Base-by-base conservation (phyloP, 2,797 vertebrate genomes). In the Coilia nasus region DNA sequence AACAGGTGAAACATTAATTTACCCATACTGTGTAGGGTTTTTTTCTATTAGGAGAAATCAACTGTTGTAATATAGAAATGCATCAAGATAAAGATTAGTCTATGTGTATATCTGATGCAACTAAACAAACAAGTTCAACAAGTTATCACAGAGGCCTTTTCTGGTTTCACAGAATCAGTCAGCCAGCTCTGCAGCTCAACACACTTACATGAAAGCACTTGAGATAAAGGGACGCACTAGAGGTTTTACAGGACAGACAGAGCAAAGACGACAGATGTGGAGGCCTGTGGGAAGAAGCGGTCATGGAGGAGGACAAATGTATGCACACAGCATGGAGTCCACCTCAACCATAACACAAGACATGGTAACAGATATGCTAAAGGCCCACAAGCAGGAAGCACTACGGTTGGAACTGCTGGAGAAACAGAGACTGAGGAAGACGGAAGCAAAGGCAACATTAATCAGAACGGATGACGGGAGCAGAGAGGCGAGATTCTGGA, bases 151-250 rank as follows among this genome's bases (percentile, higher is more conserved):
- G 1, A 7, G 50, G 31, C 35, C 41, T 41, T 75, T 41, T 14
- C 67, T 41, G 67, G 31, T 41, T 75, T 41, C 67, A 41, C 67
- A 75, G 67, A 75, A 75, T 41, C 35, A 14, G 67, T 41, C 67
- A 4, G 14, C 17, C 35, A 17, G 35, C 35, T 28, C 31, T 41
- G 31, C 31, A 41, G 67, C 1, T 75, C 67, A 75, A 41, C 35
- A 21, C 15, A 1, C 15, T 15, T 41, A 5, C 35, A 75, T 17
- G 4, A 41, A 6, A 75, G 12, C 5, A 75, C 28, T 6, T 44
- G 15, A 35, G 11, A 54, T 54, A 9, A 75, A 28, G 67, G 67
- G 17, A 19, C 17, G 19, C 35, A 17, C 35, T 11, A 75, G 67
- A 75, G 7, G 35, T 41, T 7, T 19, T 31, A 75, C 67, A 19